Percentiles rank a stretch among this genome's conserved stretches.
Evolutionary conservation across 2,113 vertebrate genomes (phyloP).

Genomic region (Leucosticte australis): DNA sequence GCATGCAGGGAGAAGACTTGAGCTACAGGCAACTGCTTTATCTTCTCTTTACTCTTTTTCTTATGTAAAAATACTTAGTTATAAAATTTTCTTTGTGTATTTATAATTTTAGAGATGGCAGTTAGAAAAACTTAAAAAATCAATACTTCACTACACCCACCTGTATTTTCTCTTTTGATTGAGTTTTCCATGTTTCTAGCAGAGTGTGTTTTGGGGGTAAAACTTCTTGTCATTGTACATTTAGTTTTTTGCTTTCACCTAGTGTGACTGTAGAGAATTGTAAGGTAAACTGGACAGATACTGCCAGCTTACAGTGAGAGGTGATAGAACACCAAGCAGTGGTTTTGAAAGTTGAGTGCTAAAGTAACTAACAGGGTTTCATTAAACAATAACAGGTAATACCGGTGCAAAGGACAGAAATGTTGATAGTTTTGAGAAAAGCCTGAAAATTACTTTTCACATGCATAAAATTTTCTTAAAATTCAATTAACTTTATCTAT

Average conservation of each 20-base stretch:
- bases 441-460: neutral
- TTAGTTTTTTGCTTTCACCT: neutral
- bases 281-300: neutral
- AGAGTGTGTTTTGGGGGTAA: neutral
- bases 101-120: neutral
- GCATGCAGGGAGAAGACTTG: neutral
- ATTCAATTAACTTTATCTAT: neutral
- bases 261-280: neutral
- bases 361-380: neutral
- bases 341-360: neutral
- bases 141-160: neutral
- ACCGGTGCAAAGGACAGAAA: neutral
- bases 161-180: neutral
- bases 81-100: neutral
- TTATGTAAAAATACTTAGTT: neutral
- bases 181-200: neutral
- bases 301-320: neutral
- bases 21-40: neutral
- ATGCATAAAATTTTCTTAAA: neutral
- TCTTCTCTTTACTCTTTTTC: neutral
- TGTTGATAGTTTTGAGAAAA: neutral
- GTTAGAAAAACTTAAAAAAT: neutral
- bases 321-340: neutral
- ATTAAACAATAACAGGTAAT: neutral
- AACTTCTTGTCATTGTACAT: rapidly evolving